These are phyloP conservation scores for Enteromius paludinosus DNA, from an alignment of 2,797 vertebrate species.

Conservation along the genomic window DNA sequence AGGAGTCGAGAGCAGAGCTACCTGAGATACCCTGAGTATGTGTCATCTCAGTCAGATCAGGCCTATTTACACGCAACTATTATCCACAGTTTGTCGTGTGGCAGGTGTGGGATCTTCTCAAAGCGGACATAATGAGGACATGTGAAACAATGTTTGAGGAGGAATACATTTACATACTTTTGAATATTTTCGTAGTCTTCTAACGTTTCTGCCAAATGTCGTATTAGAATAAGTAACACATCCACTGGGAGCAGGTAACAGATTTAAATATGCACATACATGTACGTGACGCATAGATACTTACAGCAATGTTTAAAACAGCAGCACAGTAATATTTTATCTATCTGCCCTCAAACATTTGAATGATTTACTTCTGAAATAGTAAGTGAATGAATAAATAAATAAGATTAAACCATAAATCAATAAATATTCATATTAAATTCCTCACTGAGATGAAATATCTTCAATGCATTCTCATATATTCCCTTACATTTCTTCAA, in stretches of 20 bases:
- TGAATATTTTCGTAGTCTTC: constrained; percentile 56
- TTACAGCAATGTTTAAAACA: background rate
- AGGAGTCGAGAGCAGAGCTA: background rate
- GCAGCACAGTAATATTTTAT: background rate
- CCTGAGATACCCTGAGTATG: constrained; percentile 9
- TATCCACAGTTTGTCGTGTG: constrained; percentile 72
- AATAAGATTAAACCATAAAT: background rate
- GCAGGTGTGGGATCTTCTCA: constrained; percentile 79
- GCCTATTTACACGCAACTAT: constrained; percentile 69
- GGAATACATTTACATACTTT: constrained; percentile 65
- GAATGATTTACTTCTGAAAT: background rate
- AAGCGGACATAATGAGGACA: constrained; percentile 80
- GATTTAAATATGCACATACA: constrained; percentile 25
- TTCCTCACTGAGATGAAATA: background rate
- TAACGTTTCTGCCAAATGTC: constrained; percentile 42
- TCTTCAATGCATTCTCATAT: background rate
- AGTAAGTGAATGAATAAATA: background rate
- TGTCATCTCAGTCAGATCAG: constrained; percentile 45
- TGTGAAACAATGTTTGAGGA: constrained; percentile 60
- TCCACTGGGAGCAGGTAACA: constrained; percentile 12
- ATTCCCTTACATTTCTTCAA: background rate
- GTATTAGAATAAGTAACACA: constrained; percentile 44
- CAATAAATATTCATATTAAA: background rate
- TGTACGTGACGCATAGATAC: background rate
- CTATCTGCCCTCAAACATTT: background rate